Base-by-base conservation (phyloP, 2,888 invertebrate genomes). In the Gasteruption jaculator region DNA sequence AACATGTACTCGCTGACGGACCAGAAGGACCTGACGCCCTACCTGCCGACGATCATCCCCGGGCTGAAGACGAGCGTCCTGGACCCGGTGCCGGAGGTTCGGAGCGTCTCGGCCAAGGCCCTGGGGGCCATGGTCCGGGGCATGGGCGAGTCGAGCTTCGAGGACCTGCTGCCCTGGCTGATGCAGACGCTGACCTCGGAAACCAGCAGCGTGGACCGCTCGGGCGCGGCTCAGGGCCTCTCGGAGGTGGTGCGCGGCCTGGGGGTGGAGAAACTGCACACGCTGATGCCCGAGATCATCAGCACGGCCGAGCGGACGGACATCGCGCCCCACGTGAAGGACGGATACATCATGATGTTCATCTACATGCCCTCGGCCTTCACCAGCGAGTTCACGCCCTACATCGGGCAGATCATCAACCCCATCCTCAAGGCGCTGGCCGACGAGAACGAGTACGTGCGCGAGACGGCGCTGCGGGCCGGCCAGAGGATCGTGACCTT, bases 261-360 rank as follows among this genome's bases (percentile, higher is more conserved):
- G 41, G 99, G 99, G 11, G 86, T 91, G 20, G 91, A 91, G 60
- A 95, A 96, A 72, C 78, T 99, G 52, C 88, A 94, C 63, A 90
- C 90, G 72, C 81, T 97, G 38, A 99, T 99, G 96, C 96, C 95
- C 0, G 91, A 95, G 66, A 93, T 96, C 49, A 94, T 96, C 53
- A 81, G 87, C 37, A 95, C 94, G 0, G 92, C 95, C 0, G 92
- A 93, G 68, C 80, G 94, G 45, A 83, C 85, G 1, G 93, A 94
- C 70, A 91, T 93, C 58, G 91, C 93, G 5, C 91, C 99, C 1
- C 93, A 95, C 72, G 96, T 99, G 2, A 91, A 97, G 63, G 99
- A 99, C 74, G 99, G 99, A 29, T 99, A 99, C 75, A 95, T 99
- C 48, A 95, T 99, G 93, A 93, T 99, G 92, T 99, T 96, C 72